Evolutionary conservation across 2,113 vertebrate genomes (phyloP), one percentile per base, ranked within the genome.

Genomic region (Galbula dea): DNA sequence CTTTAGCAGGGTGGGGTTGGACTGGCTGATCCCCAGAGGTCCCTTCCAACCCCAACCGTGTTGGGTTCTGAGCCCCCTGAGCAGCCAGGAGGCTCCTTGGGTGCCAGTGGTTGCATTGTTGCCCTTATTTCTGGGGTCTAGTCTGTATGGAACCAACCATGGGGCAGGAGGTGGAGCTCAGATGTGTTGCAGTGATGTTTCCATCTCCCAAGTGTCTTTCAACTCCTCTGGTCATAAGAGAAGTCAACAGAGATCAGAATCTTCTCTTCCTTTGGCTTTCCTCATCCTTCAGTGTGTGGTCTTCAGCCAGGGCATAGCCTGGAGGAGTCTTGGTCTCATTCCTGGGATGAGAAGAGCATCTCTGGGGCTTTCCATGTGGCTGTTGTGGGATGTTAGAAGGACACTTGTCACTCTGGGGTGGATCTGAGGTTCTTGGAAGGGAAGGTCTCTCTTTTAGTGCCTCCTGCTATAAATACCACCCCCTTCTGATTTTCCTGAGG

Each of bases 71-170:
- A n/a, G n/a, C n/a, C n/a, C n/a, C n/a, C n/a, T n/a, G n/a, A n/a
- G n/a, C n/a, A n/a, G n/a, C n/a, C n/a, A n/a, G n/a, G n/a, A n/a
- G n/a, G n/a, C n/a, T 21, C 59, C 32, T 27, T 24, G 6, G 16
- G 13, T 52, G 27, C 1, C 6, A 6, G 0, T 0, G 49, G 11
- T 18, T 9, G 48, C 0, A 0, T 67, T 14, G 27, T 4, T 1
- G 37, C 1, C 23, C 18, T 36, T 4, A 1, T 29, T 55, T 32
- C 7, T 3, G 37, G 39, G 21, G 12, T 14, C 27, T 30, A 9
- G 3, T 10, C 6, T 3, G 1, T 22, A 1, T 5, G 21, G 30
- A 39, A 27, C 19, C 29, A 34, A 32, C 36, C 46, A 14, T 2
- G 15, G 3, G 34, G 13, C 8, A 32, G 34, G 20, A 21, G 32